Conservation (phyloP, 2,888 invertebrate genomes). For the Hydrotaea diabolus region DNA sequence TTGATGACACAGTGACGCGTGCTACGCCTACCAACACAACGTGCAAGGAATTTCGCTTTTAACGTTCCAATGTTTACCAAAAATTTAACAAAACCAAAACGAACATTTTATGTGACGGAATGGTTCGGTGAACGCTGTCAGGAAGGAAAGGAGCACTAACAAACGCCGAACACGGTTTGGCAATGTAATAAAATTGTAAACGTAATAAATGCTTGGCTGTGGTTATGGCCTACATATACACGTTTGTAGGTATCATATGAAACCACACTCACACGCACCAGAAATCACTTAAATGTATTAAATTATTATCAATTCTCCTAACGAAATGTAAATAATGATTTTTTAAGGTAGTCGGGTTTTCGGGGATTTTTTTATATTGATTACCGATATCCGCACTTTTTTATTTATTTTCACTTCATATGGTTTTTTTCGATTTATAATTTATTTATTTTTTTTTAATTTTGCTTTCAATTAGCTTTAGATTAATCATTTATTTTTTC, state of each 20-base stretch:
- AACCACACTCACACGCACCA: neutral
- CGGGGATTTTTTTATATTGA: neutral
- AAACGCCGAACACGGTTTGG: neutral
- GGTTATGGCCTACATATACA: neutral
- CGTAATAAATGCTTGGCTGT: neutral
- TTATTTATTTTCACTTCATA: neutral
- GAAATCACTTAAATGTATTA: neutral
- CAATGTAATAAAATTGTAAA: neutral
- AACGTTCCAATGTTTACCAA: conserved; percentile 20
- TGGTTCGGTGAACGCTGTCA: neutral
- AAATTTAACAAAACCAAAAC: conserved; percentile 14
- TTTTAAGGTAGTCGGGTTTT: neutral
- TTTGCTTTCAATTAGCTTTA: neutral
- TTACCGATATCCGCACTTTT: conserved; percentile 1
- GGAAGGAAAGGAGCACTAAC: neutral
- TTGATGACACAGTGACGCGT: conserved; percentile 44
- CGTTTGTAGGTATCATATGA: neutral
- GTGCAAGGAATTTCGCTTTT: conserved; percentile 43
- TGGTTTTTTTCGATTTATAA: too few relatives aligned
- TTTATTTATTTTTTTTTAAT: neutral
- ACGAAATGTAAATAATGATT: neutral
- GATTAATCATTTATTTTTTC: conserved; percentile 16
- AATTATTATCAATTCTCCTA: neutral
- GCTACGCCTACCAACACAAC: conserved; percentile 47
- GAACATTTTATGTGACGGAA: conserved; percentile 13